These are phyloP conservation scores for Diloba caeruleocephala DNA, from an alignment of 2,888 invertebrate species.

Conservation along the genomic window DNA sequence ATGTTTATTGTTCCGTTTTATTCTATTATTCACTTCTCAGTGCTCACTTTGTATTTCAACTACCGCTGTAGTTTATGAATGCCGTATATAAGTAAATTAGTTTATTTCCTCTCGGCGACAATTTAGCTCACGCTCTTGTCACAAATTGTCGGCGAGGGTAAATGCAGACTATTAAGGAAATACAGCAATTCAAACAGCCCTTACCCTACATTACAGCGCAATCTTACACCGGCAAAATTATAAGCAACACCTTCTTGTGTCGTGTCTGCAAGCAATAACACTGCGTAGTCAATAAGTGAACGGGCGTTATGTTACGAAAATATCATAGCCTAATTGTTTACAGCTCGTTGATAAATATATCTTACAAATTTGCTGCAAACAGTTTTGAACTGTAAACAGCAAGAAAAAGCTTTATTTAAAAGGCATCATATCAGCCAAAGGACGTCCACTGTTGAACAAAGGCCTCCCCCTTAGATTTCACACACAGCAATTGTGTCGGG, in stretches of 20 bases:
- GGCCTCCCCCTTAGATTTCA: too few relatives aligned
- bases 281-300: slow-evolving; percentile 59
- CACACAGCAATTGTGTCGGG: too few relatives aligned
- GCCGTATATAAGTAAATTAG: slow-evolving; percentile 86
- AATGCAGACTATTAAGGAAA: slow-evolving; percentile 89
- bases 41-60: slow-evolving; percentile 71
- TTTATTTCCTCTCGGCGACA: slow-evolving; percentile 88
- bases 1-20: slow-evolving; percentile 50
- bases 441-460: too few relatives aligned
- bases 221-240: slow-evolving; percentile 86
- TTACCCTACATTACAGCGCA: slow-evolving; percentile 87
- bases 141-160: slow-evolving; percentile 88
- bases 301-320: slow-evolving; percentile 63
- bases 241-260: slow-evolving; percentile 86
- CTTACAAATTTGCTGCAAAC: slow-evolving; percentile 1
- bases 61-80: slow-evolving; percentile 76
- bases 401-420: too few relatives aligned
- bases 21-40: slow-evolving; percentile 61
- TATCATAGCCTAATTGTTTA: slow-evolving; percentile 58
- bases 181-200: slow-evolving; percentile 87
- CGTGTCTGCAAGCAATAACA: slow-evolving; percentile 84
- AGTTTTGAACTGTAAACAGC: too few relatives aligned
- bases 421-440: too few relatives aligned
- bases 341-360: slow-evolving; percentile 28
- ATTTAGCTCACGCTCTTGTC: slow-evolving; percentile 88